A percentile compares a stretch with the other conserved stretches of the same genome.
These are phyloP conservation scores for Sturmia bella DNA, from an alignment of 2,888 invertebrate species.

Conservation along the genomic window DNA sequence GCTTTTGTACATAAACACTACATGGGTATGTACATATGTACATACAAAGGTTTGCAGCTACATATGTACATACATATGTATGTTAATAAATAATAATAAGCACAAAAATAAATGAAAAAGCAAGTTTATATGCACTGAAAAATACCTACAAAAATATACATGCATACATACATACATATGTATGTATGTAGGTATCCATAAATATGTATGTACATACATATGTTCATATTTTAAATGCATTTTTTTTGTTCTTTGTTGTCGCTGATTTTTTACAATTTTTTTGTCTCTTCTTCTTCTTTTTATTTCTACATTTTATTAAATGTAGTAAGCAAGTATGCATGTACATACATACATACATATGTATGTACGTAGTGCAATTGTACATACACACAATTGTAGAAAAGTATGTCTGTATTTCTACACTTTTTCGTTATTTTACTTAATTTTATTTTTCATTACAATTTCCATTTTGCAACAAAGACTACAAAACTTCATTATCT, in stretches of 20 bases:
- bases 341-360: not conserved
- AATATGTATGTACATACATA: not conserved
- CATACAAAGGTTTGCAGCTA: not conserved
- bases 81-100: too few relatives aligned
- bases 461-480: constrained; percentile 63
- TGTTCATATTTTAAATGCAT: not conserved
- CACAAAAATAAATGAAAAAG: too few relatives aligned
- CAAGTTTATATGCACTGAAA: not conserved
- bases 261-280: too few relatives aligned
- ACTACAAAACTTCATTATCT: constrained; percentile 69
- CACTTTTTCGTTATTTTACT: constrained; percentile 39
- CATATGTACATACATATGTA: constrained; percentile 3
- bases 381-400: not conserved
- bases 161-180: not conserved
- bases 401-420: constrained; percentile 12
- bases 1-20: not conserved
- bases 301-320: constrained; percentile 14
- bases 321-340: not conserved
- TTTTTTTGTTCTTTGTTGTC: not conserved
- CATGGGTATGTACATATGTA: not conserved
- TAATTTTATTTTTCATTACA: constrained; percentile 60
- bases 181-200: not conserved
- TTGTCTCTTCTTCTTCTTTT: not conserved
- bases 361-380: not conserved
- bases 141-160: too few relatives aligned